A percentile compares a stretch with the other conserved stretches of the same genome.
These are phyloP conservation scores for Phylloscopus trochiloides DNA, from an alignment of 2,113 vertebrate species.

Conservation along the genomic window DNA sequence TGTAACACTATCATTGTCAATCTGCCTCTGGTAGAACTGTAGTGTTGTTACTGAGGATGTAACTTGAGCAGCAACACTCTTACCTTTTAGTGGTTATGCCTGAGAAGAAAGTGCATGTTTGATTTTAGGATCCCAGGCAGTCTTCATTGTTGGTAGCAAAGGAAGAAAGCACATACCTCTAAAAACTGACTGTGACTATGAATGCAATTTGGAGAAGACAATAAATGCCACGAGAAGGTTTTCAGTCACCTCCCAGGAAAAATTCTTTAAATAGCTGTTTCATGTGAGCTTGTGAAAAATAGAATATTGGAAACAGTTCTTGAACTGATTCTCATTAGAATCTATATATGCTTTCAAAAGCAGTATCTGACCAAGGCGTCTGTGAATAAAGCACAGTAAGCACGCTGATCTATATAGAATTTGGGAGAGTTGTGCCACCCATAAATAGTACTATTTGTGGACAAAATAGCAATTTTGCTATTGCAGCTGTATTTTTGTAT, in stretches of 20 bases:
- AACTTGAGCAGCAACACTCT: background rate
- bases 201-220: background rate
- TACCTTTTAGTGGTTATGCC: background rate
- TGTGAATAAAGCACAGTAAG: background rate
- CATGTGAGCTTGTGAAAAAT: background rate
- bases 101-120: background rate
- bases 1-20: background rate
- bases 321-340: background rate
- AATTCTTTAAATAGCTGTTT: background rate
- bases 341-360: background rate
- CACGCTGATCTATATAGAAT: background rate
- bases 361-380: background rate
- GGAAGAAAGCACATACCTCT: background rate
- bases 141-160: background rate
- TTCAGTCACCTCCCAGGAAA: background rate
- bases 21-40: background rate
- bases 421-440: background rate
- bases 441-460: background rate
- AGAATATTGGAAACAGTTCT: background rate
- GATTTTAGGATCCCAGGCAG: background rate
- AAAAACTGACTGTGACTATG: background rate
- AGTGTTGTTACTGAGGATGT: background rate
- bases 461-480: background rate
- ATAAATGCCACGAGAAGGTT: background rate
- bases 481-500: constrained; percentile 17